A percentile compares a stretch with the other conserved stretches of the same genome.
Evolutionary conservation across 2,113 vertebrate genomes (phyloP).

Genomic region (Hippocampus mohnikei): DNA sequence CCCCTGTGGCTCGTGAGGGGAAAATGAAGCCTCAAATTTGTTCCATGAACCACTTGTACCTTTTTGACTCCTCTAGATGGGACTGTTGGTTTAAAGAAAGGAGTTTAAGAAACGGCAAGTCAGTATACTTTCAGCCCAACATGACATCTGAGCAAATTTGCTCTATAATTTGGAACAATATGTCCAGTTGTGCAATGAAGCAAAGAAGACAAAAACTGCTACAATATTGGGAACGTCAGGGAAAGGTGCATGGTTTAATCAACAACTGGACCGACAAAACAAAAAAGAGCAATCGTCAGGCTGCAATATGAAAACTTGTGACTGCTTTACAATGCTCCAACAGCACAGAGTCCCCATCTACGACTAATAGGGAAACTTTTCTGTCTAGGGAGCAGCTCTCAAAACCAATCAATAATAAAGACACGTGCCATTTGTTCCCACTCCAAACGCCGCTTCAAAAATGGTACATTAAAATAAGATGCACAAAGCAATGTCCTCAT

Average conservation of each 20-base stretch:
- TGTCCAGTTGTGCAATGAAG: no score
- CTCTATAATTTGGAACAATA: no score
- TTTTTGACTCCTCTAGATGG: no score
- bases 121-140: no score
- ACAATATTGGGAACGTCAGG: no score
- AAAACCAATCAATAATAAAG: conserved; percentile 14
- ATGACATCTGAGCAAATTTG: no score
- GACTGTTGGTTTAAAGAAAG: no score
- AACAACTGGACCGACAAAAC: not conserved
- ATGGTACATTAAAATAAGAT: not conserved
- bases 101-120: no score
- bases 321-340: conserved; percentile 38
- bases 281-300: not conserved
- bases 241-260: not conserved
- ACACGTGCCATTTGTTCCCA: not conserved
- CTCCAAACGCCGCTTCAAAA: conserved; percentile 6
- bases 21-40: no score
- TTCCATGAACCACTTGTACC: no score
- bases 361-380: not conserved
- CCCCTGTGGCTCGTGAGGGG: no score
- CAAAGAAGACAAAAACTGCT: no score
- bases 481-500: conserved; percentile 11
- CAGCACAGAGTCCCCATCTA: conserved; percentile 23
- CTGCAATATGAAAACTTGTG: conserved; percentile 32
- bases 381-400: not conserved